Conservation (phyloP, 2,888 invertebrate species). For the Xylota segnis region DNA sequence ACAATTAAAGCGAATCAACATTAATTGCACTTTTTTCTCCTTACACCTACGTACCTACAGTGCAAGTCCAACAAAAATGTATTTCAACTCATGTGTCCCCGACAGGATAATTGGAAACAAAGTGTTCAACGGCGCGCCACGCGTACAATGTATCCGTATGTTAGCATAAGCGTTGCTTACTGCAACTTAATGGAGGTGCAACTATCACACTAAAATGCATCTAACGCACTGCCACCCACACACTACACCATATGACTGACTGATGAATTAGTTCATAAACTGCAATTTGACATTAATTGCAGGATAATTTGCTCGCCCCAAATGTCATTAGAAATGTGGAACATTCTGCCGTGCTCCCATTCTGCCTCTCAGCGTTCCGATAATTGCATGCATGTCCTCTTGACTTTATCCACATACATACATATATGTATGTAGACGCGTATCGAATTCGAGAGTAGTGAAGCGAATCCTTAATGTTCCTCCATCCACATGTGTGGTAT, state of each 20-base stretch:
- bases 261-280: slow-evolving; percentile 74
- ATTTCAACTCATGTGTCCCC: slow-evolving; percentile 49
- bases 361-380: slow-evolving; percentile 49
- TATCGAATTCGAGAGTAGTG: not conserved
- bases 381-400: slow-evolving; percentile 50
- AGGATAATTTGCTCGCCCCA: slow-evolving; percentile 69
- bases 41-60: not conserved
- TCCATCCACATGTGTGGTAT: not conserved
- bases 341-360: slow-evolving; percentile 42
- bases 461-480: not conserved
- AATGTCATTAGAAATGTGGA: slow-evolving; percentile 72
- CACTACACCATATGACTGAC: slow-evolving; percentile 41
- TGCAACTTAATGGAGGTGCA: slow-evolving; percentile 19
- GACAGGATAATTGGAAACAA: slow-evolving; percentile 53
- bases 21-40: slow-evolving; percentile 48
- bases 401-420: not conserved
- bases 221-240: not conserved
- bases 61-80: slow-evolving; percentile 14
- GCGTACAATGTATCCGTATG: slow-evolving; percentile 1
- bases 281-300: slow-evolving; percentile 75
- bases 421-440: not conserved
- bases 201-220: slow-evolving; percentile 2
- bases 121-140: slow-evolving; percentile 18
- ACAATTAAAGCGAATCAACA: slow-evolving; percentile 36
- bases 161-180: not conserved